Evolutionary conservation across 2,797 vertebrate genomes (phyloP).

Genomic region (Spatula versicolor): DNA sequence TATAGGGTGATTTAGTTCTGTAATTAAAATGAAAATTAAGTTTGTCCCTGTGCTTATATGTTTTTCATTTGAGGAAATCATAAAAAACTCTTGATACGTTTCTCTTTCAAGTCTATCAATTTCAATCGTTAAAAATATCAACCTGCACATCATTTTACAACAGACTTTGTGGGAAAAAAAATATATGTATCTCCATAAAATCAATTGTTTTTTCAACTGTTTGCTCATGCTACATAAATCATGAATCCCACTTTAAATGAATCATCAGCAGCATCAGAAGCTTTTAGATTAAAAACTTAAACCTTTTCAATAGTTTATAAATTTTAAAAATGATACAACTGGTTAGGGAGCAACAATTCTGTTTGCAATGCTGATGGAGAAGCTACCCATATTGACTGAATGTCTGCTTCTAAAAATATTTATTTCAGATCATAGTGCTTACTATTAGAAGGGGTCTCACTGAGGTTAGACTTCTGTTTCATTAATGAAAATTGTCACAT

Average conservation of each 20-base stretch:
- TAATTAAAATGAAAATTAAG: slow-evolving; percentile 16
- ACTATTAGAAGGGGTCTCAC: neutral
- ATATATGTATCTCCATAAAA: neutral
- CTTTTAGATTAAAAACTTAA: neutral
- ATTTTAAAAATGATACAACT: neutral
- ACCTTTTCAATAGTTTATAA: neutral
- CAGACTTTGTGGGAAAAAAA: neutral
- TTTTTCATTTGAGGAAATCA: neutral
- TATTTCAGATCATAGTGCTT: neutral
- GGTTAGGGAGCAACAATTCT: neutral
- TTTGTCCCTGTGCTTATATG: neutral
- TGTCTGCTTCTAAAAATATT: neutral
- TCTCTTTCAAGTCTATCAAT: neutral
- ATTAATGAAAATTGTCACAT: neutral
- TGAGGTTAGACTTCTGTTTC: neutral
- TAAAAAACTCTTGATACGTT: neutral
- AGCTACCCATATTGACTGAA: neutral
- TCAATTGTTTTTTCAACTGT: neutral
- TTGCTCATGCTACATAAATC: neutral
- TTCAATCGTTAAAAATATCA: neutral
- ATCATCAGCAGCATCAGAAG: neutral
- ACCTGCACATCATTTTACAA: neutral
- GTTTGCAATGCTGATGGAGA: neutral
- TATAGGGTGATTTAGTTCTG: neutral
- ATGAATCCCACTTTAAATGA: neutral